Conservation (phyloP, 2,113 vertebrate genomes). For the Heliornis fulica region DNA sequence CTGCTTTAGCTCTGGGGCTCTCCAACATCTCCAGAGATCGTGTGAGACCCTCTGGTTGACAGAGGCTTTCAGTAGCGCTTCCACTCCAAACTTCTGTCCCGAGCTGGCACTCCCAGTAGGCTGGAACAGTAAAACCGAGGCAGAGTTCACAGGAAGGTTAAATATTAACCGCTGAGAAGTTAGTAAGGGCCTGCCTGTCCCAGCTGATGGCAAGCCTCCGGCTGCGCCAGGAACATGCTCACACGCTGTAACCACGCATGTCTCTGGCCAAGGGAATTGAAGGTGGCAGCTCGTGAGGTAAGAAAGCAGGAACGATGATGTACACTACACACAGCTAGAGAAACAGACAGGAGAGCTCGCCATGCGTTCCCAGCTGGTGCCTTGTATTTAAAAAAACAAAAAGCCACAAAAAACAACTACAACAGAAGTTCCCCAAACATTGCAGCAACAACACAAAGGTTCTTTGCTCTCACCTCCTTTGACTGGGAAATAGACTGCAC, state of each 20-base stretch:
- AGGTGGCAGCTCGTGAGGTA: not conserved
- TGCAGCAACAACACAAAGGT: not conserved
- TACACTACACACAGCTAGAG: too few species aligned
- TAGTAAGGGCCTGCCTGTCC: not conserved
- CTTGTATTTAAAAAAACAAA: not conserved
- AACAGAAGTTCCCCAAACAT: not conserved
- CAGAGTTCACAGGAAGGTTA: constrained; percentile 27
- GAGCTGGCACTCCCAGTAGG: not conserved
- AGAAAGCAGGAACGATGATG: not conserved
- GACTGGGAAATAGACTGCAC: not conserved
- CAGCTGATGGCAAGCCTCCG: not conserved
- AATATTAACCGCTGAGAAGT: constrained; percentile 14
- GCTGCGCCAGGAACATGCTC: not conserved
- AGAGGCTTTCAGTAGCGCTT: not conserved
- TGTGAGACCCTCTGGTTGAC: not conserved
- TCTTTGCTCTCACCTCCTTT: not conserved
- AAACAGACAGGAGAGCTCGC: not conserved
- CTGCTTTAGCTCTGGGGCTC: not conserved
- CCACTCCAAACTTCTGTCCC: not conserved
- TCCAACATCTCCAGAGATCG: not conserved
- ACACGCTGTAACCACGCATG: fast-evolving
- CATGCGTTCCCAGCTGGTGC: not conserved
- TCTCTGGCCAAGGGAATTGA: not conserved
- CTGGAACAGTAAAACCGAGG: not conserved
- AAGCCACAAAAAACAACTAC: not conserved